Conservation (phyloP, 2,797 vertebrate genomes). For the Oceanodroma leucorhoa region DNA sequence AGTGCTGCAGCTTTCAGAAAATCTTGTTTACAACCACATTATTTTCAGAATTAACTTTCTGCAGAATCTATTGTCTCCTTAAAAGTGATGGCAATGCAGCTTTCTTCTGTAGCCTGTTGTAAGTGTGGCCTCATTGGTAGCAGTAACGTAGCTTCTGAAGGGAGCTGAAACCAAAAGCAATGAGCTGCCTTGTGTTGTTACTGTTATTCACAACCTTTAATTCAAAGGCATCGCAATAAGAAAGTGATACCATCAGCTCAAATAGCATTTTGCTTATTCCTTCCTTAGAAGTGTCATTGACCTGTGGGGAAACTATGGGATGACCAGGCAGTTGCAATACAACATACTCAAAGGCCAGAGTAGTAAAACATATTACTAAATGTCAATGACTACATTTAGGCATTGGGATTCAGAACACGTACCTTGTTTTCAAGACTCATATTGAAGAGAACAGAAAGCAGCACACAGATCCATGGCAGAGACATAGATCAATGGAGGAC, state of each 20-base stretch:
- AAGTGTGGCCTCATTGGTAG: neutral
- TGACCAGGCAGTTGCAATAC: neutral
- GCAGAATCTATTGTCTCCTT: neutral
- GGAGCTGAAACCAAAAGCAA: neutral
- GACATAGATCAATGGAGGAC: slow-evolving; percentile 24
- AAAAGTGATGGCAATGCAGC: fast-evolving
- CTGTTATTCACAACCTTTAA: neutral
- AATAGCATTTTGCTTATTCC: slow-evolving; percentile 17
- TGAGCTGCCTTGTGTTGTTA: neutral
- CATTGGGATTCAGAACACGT: slow-evolving; percentile 21
- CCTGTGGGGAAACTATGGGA: neutral
- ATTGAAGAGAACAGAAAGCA: slow-evolving; percentile 23
- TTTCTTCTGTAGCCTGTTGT: neutral
- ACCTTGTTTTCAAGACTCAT: neutral
- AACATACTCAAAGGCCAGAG: slow-evolving; percentile 58
- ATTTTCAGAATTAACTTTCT: neutral
- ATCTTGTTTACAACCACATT: neutral
- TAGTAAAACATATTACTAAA: slow-evolving; percentile 58
- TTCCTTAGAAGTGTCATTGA: neutral
- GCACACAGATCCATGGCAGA: neutral
- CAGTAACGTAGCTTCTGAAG: neutral
- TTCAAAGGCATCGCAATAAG: neutral
- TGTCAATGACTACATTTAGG: slow-evolving; percentile 64
- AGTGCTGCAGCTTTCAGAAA: neutral
- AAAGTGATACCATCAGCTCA: neutral